These are phyloP conservation scores for Xiphorhynchus erythropygius DNA, from an alignment of 2,797 vertebrate species.

Conservation along the genomic window DNA sequence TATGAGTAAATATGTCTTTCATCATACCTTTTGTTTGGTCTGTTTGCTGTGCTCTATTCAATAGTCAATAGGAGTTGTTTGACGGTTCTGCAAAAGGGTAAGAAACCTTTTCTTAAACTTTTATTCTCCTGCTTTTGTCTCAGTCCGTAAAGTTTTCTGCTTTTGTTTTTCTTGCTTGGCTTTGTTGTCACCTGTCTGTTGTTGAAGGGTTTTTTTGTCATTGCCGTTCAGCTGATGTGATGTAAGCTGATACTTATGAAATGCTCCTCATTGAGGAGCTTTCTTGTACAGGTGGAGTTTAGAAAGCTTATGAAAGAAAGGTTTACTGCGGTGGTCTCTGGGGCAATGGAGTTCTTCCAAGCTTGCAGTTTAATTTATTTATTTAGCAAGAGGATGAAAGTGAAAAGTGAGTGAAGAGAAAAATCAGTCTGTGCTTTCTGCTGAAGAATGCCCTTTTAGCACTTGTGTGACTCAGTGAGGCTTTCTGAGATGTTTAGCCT, in stretches of 20 bases:
- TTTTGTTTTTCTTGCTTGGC: not conserved
- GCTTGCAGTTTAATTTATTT: not conserved
- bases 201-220: not conserved
- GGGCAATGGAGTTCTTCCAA: not conserved
- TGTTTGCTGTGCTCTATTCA: constrained; percentile 76
- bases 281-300: constrained; percentile 5
- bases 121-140: constrained; percentile 55
- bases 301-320: not conserved
- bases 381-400: constrained; percentile 37
- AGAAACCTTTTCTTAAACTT: constrained; percentile 69
- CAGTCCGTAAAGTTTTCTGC: constrained; percentile 59
- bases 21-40: constrained; percentile 73
- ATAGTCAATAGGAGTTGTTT: constrained; percentile 68
- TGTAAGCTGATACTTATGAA: not conserved
- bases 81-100: constrained; percentile 58
- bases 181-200: constrained; percentile 30
- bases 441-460: constrained; percentile 34
- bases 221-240: not conserved
- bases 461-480: not conserved
- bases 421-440: not conserved
- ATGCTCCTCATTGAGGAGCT: not conserved
- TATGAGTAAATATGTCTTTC: constrained; percentile 73
- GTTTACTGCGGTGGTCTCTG: not conserved
- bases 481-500: constrained; percentile 63
- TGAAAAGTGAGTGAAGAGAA: not conserved